Percentiles rank a stretch among this genome's conserved stretches.
Conservation (phyloP, 2,797 vertebrate genomes). For the Pipistrellus nathusii region DNA sequence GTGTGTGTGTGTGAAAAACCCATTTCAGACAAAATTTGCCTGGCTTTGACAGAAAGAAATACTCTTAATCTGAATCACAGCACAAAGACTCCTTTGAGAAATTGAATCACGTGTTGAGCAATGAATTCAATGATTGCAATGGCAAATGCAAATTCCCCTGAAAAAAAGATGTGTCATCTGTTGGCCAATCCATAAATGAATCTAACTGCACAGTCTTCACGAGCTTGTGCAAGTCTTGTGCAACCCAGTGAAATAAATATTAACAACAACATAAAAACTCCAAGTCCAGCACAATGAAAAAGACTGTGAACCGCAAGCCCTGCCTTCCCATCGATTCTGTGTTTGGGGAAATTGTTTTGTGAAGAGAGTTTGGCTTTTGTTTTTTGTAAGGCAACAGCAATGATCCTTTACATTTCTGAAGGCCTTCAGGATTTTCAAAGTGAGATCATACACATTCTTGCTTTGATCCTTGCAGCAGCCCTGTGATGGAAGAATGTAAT, state of each 20-base stretch:
- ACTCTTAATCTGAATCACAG: slow-evolving; percentile 52
- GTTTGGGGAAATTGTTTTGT: slow-evolving; percentile 44
- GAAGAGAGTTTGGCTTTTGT: slow-evolving; percentile 19
- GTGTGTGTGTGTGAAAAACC: slow-evolving; percentile 20
- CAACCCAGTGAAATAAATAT: neutral
- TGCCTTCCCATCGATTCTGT: slow-evolving; percentile 25
- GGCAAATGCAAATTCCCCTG: slow-evolving; percentile 60
- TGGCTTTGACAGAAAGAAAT: slow-evolving; percentile 55
- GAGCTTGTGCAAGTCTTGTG: neutral
- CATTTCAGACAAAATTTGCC: slow-evolving; percentile 55
- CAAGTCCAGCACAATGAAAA: slow-evolving; percentile 27
- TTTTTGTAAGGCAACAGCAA: slow-evolving; percentile 26
- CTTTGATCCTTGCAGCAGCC: slow-evolving; percentile 68
- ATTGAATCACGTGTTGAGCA: slow-evolving; percentile 52
- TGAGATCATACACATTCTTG: slow-evolving; percentile 1
- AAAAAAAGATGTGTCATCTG: neutral
- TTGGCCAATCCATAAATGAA: neutral
- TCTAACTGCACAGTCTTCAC: neutral
- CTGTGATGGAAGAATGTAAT: slow-evolving; percentile 41
- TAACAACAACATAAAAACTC: neutral
- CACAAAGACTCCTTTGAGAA: slow-evolving; percentile 72
- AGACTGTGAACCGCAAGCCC: neutral
- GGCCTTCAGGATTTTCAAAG: slow-evolving; percentile 62
- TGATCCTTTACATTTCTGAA: neutral
- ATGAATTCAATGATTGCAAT: slow-evolving; percentile 57